A percentile compares a stretch with the other conserved stretches of the same genome.
These are phyloP conservation scores for Drosophila putrida DNA, from an alignment of 2,888 invertebrate species.

Conservation along the genomic window DNA sequence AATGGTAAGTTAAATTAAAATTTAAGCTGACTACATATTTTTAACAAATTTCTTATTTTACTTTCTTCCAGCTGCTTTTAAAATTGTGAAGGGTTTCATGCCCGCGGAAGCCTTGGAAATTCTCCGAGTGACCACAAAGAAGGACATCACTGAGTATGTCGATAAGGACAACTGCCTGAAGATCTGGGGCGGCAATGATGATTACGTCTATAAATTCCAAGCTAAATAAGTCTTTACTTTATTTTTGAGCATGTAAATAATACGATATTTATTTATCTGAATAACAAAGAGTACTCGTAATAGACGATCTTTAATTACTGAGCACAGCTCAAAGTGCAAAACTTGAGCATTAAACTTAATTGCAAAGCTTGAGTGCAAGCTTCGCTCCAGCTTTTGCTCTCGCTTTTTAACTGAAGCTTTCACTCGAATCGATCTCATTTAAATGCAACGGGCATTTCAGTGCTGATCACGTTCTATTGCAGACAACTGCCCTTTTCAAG, in stretches of 20 bases:
- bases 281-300: background rate
- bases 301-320: background rate
- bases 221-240: constrained; percentile 10
- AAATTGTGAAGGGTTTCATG: constrained; percentile 94
- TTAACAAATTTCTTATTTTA: background rate
- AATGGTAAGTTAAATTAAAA: constrained; percentile 87
- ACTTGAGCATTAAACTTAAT: constrained; percentile 18
- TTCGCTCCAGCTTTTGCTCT: background rate
- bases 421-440: constrained; percentile 48
- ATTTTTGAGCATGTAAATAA: constrained; percentile 56
- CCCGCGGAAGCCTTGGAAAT: constrained; percentile 95
- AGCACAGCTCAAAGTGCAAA: constrained; percentile 19
- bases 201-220: constrained; percentile 90
- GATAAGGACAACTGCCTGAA: constrained; percentile 90
- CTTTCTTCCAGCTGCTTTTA: constrained; percentile 91
- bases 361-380: constrained; percentile 24
- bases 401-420: constrained; percentile 13
- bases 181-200: constrained; percentile 93
- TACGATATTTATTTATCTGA: constrained; percentile 49
- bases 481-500: constrained; percentile 55
- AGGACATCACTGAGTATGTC: constrained; percentile 91
- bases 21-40: background rate
- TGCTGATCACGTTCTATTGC: constrained; percentile 71
- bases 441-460: constrained; percentile 53
- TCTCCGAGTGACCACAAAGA: constrained; percentile 93